These are phyloP conservation scores for Pegoplata infirma DNA, from an alignment of 2,888 invertebrate genomes.

Conservation along the genomic window DNA sequence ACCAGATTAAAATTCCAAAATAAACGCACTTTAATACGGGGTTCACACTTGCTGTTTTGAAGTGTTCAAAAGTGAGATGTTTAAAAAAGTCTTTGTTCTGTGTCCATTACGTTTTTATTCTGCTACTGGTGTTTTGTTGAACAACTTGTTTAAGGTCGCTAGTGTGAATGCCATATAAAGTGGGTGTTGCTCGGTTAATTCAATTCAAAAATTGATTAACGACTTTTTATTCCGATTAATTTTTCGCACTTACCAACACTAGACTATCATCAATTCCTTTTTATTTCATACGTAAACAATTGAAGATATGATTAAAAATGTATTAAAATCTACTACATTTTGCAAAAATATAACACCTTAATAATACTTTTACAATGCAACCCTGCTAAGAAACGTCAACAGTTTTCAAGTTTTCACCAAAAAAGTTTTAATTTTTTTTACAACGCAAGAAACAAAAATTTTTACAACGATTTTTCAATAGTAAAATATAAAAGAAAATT, in stretches of 20 bases:
- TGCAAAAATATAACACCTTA: constrained; percentile 4
- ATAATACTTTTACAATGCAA: constrained; percentile 4
- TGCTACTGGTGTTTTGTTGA: neutral
- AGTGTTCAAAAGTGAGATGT: too few species aligned
- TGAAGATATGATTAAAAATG: neutral
- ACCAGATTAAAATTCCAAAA: too few species aligned
- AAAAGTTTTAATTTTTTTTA: constrained; percentile 59
- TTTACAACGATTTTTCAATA: constrained; percentile 63
- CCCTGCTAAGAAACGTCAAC: constrained; percentile 64
- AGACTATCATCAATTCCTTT: neutral
- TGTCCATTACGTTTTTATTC: neutral
- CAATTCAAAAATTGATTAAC: neutral
- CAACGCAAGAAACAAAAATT: constrained; percentile 58
- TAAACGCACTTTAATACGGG: neutral
- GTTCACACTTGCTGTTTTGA: too few species aligned
- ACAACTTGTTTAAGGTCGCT: too few species aligned
- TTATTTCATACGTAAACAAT: constrained; percentile 37
- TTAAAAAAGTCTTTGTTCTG: neutral
- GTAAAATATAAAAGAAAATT: constrained; percentile 38
- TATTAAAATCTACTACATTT: constrained; percentile 19
- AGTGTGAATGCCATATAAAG: too few species aligned
- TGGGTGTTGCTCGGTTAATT: neutral
- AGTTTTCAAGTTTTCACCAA: constrained; percentile 66
- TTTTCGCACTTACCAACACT: constrained; percentile 20
- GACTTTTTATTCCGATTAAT: neutral